Evolutionary conservation across 1,140 invertebrate genomes (phyloP).

Genomic region (Lasaia peninsularis): DNA sequence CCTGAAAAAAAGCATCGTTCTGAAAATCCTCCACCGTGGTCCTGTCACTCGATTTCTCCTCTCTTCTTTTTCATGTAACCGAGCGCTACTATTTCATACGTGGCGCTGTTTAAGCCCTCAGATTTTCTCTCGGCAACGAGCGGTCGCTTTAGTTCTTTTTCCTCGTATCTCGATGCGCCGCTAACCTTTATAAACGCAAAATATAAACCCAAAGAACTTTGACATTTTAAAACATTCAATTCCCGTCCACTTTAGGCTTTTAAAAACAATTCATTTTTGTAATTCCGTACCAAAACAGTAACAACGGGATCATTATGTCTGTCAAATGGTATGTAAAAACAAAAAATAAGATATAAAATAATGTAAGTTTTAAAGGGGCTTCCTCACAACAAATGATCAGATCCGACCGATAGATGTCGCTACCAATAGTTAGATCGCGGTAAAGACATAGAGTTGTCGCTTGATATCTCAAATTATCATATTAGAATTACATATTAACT

Average conservation of each 20-base stretch:
- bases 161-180: slow-evolving; percentile 58
- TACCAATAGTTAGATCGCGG: too few species aligned
- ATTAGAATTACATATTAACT: too few species aligned
- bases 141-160: slow-evolving; percentile 60
- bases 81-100: slow-evolving; percentile 72
- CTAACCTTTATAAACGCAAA: slow-evolving; percentile 74
- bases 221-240: slow-evolving; percentile 74
- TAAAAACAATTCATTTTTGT: slow-evolving; percentile 21
- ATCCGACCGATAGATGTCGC: too few species aligned
- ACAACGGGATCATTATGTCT: too few species aligned
- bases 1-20: slow-evolving; percentile 63
- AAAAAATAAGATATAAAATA: too few species aligned
- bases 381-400: too few species aligned
- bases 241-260: slow-evolving; percentile 52
- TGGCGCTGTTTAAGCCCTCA: slow-evolving; percentile 73
- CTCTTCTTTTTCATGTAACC: slow-evolving; percentile 75
- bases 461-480: too few species aligned
- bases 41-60: slow-evolving; percentile 73
- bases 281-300: not conserved
- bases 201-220: slow-evolving; percentile 74
- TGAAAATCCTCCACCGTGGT: slow-evolving; percentile 66
- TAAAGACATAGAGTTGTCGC: too few species aligned
- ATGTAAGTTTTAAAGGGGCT: too few species aligned
- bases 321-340: too few species aligned
- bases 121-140: slow-evolving; percentile 68